Conservation (phyloP, 2,797 vertebrate genomes). For the Brachyalestes nurse region DNA sequence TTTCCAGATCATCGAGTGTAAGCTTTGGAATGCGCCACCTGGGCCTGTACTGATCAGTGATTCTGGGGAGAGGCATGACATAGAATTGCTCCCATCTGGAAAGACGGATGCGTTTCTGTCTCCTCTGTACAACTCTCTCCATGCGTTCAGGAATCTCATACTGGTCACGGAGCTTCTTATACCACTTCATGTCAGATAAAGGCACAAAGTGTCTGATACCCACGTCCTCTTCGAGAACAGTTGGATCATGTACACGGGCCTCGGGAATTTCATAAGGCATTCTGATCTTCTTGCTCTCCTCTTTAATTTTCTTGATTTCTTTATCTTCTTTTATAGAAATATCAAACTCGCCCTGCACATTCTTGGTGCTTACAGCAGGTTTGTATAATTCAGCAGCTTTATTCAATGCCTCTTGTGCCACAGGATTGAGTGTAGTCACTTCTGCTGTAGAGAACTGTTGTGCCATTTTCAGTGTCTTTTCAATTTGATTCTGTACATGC, state of each 20-base stretch:
- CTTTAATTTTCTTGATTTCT: constrained; percentile 84
- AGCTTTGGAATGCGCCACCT: constrained; percentile 96
- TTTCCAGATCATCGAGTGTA: constrained; percentile 94
- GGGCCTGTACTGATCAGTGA: constrained; percentile 96
- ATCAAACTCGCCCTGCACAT: constrained; percentile 93
- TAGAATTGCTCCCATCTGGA: constrained; percentile 99
- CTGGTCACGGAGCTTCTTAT: constrained; percentile 91
- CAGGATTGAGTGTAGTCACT: constrained; percentile 86
- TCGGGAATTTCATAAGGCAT: constrained; percentile 98
- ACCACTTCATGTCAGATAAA: constrained; percentile 99
- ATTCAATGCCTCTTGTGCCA: constrained; percentile 93
- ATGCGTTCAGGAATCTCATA: constrained; percentile 91
- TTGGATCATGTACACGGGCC: constrained; percentile 80
- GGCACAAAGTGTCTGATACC: constrained; percentile 92
- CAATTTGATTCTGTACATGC: constrained; percentile 90
- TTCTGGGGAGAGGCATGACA: constrained; percentile 94
- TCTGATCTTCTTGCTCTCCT: constrained; percentile 87
- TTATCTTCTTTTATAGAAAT: constrained; percentile 78
- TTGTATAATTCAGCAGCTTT: constrained; percentile 95
- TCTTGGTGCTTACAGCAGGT: constrained; percentile 95
- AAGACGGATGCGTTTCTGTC: constrained; percentile 95
- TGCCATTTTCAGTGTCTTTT: constrained; percentile 96
- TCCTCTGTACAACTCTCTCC: constrained; percentile 90
- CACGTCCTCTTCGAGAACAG: constrained; percentile 88
- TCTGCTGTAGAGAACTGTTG: constrained; percentile 88